Evolutionary conservation across 1,140 invertebrate genomes (phyloP).

Genomic region (Drosophila kohkoa): DNA sequence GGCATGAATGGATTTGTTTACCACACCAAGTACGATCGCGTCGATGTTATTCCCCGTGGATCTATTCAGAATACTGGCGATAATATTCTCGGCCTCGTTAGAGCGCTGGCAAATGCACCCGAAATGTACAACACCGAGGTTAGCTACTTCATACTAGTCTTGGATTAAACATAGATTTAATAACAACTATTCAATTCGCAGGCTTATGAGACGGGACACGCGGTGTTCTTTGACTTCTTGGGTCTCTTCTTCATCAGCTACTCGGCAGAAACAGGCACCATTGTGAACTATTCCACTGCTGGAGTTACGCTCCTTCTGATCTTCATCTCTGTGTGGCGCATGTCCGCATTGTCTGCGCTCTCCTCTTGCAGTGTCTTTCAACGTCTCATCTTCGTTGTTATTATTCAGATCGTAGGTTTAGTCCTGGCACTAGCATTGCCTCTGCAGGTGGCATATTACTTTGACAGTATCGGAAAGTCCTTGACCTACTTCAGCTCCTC

Average conservation of each 20-base stretch:
- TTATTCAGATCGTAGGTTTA: constrained; percentile 83
- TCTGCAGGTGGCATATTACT: constrained; percentile 85
- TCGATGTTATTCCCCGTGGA: constrained; percentile 90
- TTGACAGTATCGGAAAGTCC: constrained; percentile 69
- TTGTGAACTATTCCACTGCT: constrained; percentile 87
- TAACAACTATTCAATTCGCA: background rate
- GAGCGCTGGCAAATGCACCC: constrained; percentile 87
- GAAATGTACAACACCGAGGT: constrained; percentile 85
- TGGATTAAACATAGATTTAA: background rate
- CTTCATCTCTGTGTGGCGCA: constrained; percentile 79
- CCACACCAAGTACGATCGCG: constrained; percentile 93
- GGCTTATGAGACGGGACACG: constrained; percentile 85
- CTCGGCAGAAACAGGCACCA: constrained; percentile 86
- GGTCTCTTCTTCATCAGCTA: constrained; percentile 89
- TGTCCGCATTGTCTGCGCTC: constrained; percentile 43
- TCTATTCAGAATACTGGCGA: constrained; percentile 93
- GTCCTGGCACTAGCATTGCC: constrained; percentile 87
- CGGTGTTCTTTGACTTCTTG: constrained; percentile 92
- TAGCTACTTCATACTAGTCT: background rate
- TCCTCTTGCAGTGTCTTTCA: constrained; percentile 29
- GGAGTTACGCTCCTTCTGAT: constrained; percentile 80
- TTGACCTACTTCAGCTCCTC: constrained; percentile 89
- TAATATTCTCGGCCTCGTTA: constrained; percentile 89
- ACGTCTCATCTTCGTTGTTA: constrained; percentile 46
- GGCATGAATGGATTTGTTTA: constrained; percentile 96